phyloP scores from a whole-genome alignment of 2,888 invertebrate genomes.

The Bruchidius siliquastri region DNA sequence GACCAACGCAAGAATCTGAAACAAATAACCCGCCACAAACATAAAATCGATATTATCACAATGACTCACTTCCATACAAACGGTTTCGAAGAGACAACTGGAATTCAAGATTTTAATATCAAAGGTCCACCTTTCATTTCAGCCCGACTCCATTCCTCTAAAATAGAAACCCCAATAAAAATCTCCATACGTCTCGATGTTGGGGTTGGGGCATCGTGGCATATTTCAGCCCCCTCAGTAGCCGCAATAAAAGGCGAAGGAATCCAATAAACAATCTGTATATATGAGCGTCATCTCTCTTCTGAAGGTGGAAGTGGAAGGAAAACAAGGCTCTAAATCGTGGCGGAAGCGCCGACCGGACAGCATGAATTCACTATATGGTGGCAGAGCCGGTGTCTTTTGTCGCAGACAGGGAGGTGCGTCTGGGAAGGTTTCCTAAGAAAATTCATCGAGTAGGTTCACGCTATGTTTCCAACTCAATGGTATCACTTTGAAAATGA shows the following conservation, averaged over 20 bases:
- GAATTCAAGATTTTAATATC: neutral
- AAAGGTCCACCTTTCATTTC: neutral
- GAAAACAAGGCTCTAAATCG: slow-evolving; percentile 17
- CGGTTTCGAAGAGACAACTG: too few relatives aligned
- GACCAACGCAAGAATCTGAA: too few relatives aligned
- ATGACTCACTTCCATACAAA: too few relatives aligned
- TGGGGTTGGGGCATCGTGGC: neutral
- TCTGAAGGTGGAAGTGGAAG: slow-evolving; percentile 4
- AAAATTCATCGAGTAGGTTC: too few relatives aligned
- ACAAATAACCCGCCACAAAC: too few relatives aligned
- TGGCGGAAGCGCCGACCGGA: slow-evolving; percentile 7
- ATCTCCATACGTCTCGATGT: neutral
- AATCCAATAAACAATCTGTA: slow-evolving; percentile 16
- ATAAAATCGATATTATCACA: too few relatives aligned
- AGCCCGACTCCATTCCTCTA: neutral
- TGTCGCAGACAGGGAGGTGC: slow-evolving; percentile 4
- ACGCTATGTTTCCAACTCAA: too few relatives aligned
- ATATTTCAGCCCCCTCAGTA: neutral
- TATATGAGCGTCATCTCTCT: slow-evolving; percentile 9
- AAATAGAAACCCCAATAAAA: neutral
- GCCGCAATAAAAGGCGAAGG: slow-evolving; percentile 4
- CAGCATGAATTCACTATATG: neutral
- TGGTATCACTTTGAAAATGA: too few relatives aligned
- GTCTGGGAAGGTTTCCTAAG: neutral
- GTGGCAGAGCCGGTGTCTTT: neutral